These are phyloP conservation scores for Andricus grossulariae DNA, from an alignment of 1,140 invertebrate genomes.

Conservation along the genomic window DNA sequence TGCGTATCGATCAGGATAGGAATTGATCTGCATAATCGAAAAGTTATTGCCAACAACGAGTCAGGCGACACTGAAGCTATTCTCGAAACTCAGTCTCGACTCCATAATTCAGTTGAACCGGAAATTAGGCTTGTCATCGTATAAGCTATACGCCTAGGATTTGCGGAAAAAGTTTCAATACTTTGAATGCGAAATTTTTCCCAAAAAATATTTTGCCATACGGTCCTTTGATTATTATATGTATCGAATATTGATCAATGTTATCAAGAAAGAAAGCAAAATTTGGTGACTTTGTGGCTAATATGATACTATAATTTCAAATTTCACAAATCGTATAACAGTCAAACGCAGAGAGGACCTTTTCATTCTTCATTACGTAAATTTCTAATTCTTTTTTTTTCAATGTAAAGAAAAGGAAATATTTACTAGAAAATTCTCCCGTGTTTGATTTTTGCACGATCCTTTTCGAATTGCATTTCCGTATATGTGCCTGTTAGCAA, in stretches of 20 bases:
- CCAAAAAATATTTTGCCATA: too few species aligned
- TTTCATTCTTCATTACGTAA: neutral
- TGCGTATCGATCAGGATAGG: neutral
- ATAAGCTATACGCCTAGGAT: neutral
- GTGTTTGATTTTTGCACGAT: constrained; percentile 30
- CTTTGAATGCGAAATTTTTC: neutral
- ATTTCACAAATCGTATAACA: neutral
- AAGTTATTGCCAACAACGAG: constrained; percentile 17
- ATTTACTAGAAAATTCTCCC: constrained; percentile 41
- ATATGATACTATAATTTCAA: neutral
- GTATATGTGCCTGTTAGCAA: constrained; percentile 57
- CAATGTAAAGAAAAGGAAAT: constrained; percentile 5
- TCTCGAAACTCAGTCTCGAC: neutral
- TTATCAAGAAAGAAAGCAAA: neutral
- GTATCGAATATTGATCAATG: neutral
- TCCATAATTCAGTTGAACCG: constrained; percentile 4
- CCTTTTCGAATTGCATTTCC: constrained; percentile 44
- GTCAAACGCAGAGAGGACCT: neutral
- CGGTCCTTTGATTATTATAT: too few species aligned
- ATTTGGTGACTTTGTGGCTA: neutral
- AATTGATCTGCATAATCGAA: constrained; percentile 9
- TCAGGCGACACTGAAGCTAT: constrained; percentile 10
- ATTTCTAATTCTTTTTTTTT: neutral
- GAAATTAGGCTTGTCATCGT: constrained; percentile 7
- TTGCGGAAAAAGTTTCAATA: neutral